phyloP scores from a whole-genome alignment of 2,113 vertebrate genomes.

The Excalfactoria chinensis region DNA sequence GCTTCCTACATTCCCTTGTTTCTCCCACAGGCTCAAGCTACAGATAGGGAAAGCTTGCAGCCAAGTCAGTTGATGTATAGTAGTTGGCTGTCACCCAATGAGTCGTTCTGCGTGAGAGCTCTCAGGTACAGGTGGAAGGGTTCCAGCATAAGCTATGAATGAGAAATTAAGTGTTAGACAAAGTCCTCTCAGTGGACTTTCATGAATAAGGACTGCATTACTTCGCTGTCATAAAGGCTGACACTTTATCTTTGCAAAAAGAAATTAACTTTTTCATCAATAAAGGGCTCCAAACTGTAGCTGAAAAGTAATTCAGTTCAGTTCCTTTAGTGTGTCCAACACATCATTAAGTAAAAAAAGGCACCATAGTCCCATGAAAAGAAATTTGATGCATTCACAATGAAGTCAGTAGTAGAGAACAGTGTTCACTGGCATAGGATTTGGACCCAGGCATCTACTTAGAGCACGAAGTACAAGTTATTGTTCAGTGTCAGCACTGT shows the following conservation, averaged over 20 bases:
- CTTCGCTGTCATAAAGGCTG: constrained; percentile 50
- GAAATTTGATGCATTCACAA: constrained; percentile 27
- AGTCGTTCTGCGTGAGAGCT: neutral
- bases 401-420: constrained; percentile 40
- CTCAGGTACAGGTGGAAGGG: constrained; percentile 55
- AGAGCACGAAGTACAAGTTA: neutral
- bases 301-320: constrained; percentile 54
- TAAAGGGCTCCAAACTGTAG: constrained; percentile 55
- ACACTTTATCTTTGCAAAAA: constrained; percentile 54
- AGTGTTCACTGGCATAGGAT: neutral
- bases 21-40: neutral
- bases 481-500: neutral
- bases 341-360: constrained; percentile 69
- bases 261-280: constrained; percentile 64
- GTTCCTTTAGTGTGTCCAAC: constrained; percentile 36
- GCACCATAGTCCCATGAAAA: constrained; percentile 21
- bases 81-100: constrained; percentile 26
- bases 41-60: neutral
- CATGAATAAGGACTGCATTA: constrained; percentile 31
- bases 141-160: constrained; percentile 51
- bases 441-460: constrained; percentile 7
- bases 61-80: neutral
- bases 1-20: neutral
- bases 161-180: constrained; percentile 58
- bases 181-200: constrained; percentile 21